Conservation (phyloP, 2,797 vertebrate species). For the Erpetoichthys calabaricus region DNA sequence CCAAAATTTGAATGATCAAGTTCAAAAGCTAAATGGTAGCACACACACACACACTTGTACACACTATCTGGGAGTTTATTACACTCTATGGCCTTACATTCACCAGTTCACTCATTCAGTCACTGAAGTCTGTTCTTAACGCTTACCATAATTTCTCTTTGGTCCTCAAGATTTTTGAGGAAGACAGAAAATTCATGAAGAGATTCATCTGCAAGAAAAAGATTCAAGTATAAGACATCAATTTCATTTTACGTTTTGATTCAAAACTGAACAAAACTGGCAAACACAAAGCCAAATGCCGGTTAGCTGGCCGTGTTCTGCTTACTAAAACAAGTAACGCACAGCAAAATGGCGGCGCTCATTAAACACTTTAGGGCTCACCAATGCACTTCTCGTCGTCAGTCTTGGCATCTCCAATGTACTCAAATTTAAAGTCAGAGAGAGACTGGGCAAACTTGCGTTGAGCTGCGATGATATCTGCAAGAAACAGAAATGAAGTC, state of each 20-base stretch:
- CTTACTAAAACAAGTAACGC: too few relatives aligned
- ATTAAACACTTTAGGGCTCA: slow-evolving; percentile 32
- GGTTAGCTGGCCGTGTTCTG: too few relatives aligned
- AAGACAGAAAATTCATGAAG: slow-evolving; percentile 87
- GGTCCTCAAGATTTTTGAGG: slow-evolving; percentile 85
- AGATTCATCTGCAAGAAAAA: slow-evolving; percentile 70
- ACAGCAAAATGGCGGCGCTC: too few relatives aligned
- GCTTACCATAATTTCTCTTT: slow-evolving; percentile 94
- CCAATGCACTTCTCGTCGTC: slow-evolving; percentile 90
- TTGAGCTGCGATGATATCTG: slow-evolving; percentile 81
- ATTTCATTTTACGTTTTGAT: background rate
- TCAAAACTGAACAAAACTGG: too few relatives aligned
- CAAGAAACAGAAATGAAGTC: slow-evolving; percentile 20
- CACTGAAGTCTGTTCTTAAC: slow-evolving; percentile 2
- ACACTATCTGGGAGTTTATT: too few relatives aligned
- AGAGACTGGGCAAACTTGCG: slow-evolving; percentile 87
- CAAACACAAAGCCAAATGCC: too few relatives aligned
- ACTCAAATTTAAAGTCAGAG: slow-evolving; percentile 91
- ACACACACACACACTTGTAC: too few relatives aligned
- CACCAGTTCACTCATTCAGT: too few relatives aligned
- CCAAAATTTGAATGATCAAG: too few relatives aligned
- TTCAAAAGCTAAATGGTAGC: too few relatives aligned
- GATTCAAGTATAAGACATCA: background rate
- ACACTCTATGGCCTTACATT: too few relatives aligned
- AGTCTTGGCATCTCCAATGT: slow-evolving; percentile 91